Evolutionary conservation across 2,797 vertebrate genomes (phyloP).

Genomic region (Periophthalmus magnuspinnatus): DNA sequence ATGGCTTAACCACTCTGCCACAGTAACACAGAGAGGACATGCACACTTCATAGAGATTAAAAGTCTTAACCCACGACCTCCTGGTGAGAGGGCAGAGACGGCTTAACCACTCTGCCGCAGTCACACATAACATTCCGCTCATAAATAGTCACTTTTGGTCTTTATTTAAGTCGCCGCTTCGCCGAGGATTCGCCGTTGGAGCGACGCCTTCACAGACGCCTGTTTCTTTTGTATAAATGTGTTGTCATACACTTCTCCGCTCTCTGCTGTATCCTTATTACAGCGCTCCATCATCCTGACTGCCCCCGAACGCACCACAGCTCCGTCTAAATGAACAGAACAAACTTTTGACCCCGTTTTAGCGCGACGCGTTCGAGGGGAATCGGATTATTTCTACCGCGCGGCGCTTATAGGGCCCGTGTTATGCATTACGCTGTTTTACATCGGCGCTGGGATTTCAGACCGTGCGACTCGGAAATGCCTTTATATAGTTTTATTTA

Average conservation of each 20-base stretch:
- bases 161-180: background rate
- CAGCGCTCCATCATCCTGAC: conserved; percentile 57
- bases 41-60: no score
- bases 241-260: conserved; percentile 62
- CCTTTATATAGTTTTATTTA: no score
- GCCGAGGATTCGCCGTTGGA: background rate
- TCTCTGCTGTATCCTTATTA: conserved; percentile 45
- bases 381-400: conserved; percentile 1
- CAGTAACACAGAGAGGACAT: no score
- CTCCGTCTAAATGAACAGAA: conserved; percentile 10
- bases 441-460: no score
- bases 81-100: background rate
- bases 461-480: no score
- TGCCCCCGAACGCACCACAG: conserved; percentile 43
- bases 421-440: background rate
- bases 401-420: background rate
- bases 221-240: conserved; percentile 54
- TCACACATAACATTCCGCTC: background rate
- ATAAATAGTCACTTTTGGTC: background rate
- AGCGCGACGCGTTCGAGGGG: background rate
- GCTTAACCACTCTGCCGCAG: background rate
- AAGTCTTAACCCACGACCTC: background rate
- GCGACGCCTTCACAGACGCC: conserved; percentile 30
- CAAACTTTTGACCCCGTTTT: conserved; percentile 8
- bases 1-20: no score